These are phyloP conservation scores for Pseudocheirus occidentalis DNA, from an alignment of 2,797 vertebrate genomes.

Conservation along the genomic window DNA sequence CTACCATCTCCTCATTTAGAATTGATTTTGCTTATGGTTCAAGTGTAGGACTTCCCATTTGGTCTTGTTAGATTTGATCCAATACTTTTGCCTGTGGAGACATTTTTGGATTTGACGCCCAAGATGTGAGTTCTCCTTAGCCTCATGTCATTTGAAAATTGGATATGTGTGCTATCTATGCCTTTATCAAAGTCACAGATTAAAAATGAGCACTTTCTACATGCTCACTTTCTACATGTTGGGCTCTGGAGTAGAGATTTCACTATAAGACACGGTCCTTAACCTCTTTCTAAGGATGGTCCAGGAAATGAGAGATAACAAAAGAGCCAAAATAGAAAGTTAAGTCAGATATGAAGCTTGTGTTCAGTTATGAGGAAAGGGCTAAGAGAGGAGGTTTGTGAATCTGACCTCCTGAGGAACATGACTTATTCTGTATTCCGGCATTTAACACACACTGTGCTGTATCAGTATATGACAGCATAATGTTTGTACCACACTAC, in stretches of 20 bases:
- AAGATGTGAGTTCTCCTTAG: not conserved
- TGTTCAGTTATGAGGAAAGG: not conserved
- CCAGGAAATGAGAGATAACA: not conserved
- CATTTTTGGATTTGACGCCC: not conserved
- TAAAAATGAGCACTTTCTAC: not conserved
- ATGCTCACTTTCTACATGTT: not conserved
- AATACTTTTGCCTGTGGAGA: not conserved
- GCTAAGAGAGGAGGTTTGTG: not conserved
- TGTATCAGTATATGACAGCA: not conserved
- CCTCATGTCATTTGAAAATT: not conserved
- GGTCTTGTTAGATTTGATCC: not conserved
- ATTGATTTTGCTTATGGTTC: not conserved
- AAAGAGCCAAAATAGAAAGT: not conserved
- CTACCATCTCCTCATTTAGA: not conserved
- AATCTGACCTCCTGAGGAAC: not conserved
- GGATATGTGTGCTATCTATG: not conserved
- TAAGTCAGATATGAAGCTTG: not conserved
- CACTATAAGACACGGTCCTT: not conserved
- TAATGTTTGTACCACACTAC: fast-evolving
- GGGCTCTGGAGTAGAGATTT: not conserved
- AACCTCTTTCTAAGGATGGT: not conserved
- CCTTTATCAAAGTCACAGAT: not conserved
- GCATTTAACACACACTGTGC: not conserved
- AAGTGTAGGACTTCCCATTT: not conserved
- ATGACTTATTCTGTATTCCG: fast-evolving